These are phyloP conservation scores for Charanyca ferruginea DNA, from an alignment of 2,888 invertebrate species.

Conservation along the genomic window DNA sequence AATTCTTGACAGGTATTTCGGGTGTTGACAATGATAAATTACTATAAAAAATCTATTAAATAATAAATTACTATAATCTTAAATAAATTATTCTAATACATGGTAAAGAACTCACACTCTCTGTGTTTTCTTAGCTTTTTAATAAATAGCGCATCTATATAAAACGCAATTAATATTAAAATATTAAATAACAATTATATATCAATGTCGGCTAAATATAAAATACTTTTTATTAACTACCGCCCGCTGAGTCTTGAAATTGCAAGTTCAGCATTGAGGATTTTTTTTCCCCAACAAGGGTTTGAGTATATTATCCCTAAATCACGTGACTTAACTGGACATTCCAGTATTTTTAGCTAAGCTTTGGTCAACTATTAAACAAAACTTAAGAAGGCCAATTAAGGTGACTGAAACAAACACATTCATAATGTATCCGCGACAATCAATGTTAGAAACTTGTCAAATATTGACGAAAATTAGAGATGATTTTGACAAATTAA, in stretches of 20 bases:
- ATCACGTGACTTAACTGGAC: not conserved
- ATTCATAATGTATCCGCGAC: no score
- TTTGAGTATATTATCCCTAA: not conserved
- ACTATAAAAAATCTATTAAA: no score
- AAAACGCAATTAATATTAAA: not conserved
- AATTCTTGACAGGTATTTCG: constrained; percentile 47
- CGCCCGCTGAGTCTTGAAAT: not conserved
- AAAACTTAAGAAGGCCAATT: not conserved
- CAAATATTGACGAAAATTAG: no score
- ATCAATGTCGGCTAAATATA: not conserved
- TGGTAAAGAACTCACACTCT: no score
- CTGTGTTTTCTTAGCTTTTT: no score
- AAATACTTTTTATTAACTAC: not conserved
- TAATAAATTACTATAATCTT: no score
- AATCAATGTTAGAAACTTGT: no score
- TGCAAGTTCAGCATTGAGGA: not conserved
- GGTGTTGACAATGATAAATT: constrained; percentile 52
- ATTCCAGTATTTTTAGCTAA: not conserved
- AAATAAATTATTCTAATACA: no score
- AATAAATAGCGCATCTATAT: no score
- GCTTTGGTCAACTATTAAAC: not conserved
- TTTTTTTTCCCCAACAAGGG: not conserved
- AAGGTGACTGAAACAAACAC: no score
- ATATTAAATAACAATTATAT: no score
- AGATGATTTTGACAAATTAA: no score